A percentile compares a stretch with the other conserved stretches of the same genome.
Evolutionary conservation across 2,797 vertebrate species (phyloP).

Genomic region (Loriculus beryllinus): DNA sequence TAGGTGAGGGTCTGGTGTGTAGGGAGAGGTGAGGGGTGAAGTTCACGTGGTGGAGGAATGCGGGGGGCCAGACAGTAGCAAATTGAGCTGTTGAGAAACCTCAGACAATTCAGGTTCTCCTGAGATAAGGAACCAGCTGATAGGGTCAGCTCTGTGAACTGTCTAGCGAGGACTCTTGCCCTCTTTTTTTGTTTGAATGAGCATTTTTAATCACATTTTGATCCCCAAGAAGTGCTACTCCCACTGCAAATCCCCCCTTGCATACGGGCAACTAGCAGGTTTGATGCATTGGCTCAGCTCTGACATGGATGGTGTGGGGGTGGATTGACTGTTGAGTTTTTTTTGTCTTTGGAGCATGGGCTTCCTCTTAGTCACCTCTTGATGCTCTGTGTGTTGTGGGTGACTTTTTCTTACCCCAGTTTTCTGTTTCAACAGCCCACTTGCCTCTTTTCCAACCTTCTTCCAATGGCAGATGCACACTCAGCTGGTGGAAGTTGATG

Average conservation of each 20-base stretch:
- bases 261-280: fast-evolving
- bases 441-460: background rate
- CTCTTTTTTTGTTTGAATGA: background rate
- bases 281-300: background rate
- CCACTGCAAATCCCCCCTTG: background rate
- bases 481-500: background rate
- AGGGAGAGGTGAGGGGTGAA: background rate
- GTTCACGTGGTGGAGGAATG: fast-evolving
- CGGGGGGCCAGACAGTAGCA: background rate
- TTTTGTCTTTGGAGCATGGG: background rate
- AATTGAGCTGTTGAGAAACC: background rate
- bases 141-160: background rate
- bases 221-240: background rate
- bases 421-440: background rate
- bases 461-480: background rate
- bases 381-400: background rate
- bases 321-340: background rate
- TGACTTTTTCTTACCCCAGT: background rate
- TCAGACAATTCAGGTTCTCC: background rate
- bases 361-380: background rate
- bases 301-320: background rate
- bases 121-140: background rate
- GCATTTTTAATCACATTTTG: background rate
- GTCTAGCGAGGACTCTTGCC: background rate
- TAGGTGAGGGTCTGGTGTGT: background rate